These are phyloP conservation scores for Caenorhabditis sulstoni DNA, from an alignment of 2,888 invertebrate genomes.

Conservation along the genomic window DNA sequence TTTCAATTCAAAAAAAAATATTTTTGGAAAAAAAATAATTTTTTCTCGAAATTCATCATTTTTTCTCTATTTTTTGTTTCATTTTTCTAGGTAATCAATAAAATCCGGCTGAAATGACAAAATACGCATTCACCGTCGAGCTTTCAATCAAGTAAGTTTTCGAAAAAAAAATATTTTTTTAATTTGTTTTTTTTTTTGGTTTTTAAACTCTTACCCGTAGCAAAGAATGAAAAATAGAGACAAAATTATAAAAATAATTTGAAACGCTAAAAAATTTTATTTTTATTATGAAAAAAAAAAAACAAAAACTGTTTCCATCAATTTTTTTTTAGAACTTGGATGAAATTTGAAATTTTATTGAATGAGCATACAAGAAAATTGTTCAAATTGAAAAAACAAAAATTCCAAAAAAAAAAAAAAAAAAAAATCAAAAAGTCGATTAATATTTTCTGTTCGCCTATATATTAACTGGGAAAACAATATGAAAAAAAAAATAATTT, in stretches of 20 bases:
- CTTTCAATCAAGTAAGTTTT: constrained; percentile 44
- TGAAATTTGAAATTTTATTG: no score
- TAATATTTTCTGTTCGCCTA: no score
- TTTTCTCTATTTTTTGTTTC: background rate
- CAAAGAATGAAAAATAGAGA: background rate
- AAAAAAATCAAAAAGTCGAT: no score
- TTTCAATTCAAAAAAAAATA: no score
- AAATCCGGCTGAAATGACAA: constrained; percentile 10
- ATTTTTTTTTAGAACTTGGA: no score
- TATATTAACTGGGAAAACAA: no score
- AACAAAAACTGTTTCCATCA: background rate
- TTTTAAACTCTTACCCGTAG: no score
- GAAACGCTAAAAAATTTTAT: background rate
- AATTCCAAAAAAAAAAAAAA: no score
- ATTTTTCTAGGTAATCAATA: background rate
- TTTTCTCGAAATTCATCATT: background rate
- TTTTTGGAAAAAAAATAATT: background rate
- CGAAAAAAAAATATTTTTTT: constrained; percentile 2
- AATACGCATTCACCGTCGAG: constrained; percentile 52
- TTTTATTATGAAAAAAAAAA: background rate
- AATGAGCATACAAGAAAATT: no score
- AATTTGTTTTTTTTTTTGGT: background rate
- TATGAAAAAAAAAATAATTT: no score
- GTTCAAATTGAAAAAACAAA: no score
- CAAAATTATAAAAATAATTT: no score